Evolutionary conservation across 1,140 invertebrate genomes (phyloP).

Genomic region (Leguminivora glycinivorella): DNA sequence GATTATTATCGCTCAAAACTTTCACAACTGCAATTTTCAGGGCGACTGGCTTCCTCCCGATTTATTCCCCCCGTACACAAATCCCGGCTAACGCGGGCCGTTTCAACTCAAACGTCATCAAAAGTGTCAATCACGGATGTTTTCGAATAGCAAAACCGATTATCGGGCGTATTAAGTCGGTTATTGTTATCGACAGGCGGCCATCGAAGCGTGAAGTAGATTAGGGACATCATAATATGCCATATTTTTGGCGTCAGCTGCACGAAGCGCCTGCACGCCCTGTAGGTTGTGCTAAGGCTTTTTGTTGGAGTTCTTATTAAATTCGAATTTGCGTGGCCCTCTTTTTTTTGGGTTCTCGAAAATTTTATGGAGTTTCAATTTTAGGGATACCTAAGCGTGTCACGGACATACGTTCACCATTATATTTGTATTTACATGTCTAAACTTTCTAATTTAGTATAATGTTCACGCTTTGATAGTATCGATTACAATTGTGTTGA

Average conservation of each 20-base stretch:
- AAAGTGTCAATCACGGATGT: conserved; percentile 76
- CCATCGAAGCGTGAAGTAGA: conserved; percentile 71
- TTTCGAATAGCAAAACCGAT: conserved; percentile 77
- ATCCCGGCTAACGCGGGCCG: conserved; percentile 48
- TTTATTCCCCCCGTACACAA: conserved; percentile 46
- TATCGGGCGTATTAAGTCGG: conserved; percentile 76
- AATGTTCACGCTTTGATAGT: too few relatives aligned
- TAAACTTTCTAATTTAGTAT: not conserved
- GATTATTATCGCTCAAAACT: not conserved
- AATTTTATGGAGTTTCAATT: conserved; percentile 6
- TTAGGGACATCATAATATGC: conserved; percentile 77
- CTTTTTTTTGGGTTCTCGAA: conserved; percentile 19
- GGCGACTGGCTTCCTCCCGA: conserved; percentile 30
- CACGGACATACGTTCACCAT: not conserved
- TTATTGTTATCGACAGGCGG: conserved; percentile 75
- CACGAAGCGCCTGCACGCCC: conserved; percentile 65
- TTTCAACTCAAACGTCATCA: conserved; percentile 65
- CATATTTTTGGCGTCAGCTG: conserved; percentile 76
- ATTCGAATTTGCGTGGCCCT: conserved; percentile 41
- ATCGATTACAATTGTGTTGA: too few relatives aligned
- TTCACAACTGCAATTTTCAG: not conserved
- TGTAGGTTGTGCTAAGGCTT: conserved; percentile 44
- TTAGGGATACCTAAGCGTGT: not conserved
- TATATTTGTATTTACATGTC: too few relatives aligned
- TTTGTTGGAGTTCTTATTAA: conserved; percentile 58